Base-by-base conservation (phyloP, 2,797 vertebrate genomes). In the Parambassis ranga region DNA sequence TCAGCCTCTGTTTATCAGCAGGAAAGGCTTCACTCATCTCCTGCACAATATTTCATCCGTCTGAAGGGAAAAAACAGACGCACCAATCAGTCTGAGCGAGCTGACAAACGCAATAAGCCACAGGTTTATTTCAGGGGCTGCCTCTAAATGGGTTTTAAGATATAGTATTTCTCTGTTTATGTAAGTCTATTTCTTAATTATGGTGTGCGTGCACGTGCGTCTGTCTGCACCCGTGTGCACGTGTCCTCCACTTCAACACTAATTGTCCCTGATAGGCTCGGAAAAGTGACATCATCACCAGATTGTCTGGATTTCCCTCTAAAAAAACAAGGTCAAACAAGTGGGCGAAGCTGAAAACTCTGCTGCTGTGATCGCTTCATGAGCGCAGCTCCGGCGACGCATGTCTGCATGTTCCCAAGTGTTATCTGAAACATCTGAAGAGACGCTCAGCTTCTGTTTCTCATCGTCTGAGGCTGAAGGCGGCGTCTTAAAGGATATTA, bases 111-210 rank as follows among this genome's bases (percentile, higher is more conserved):
- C 69, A 91, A 89, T 88, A 83, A 89, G 75, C 36, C 52, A 44
- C 64, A 75, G 53, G 75, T 88, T 87, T 84, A 81, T 83, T 85
- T 86, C 79, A 85, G 36, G 36, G 5, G 57, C 84, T 67, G 44
- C 78, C 58, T 66, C 85, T 20, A 83, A 90, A 89, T 77, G 87
- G 82, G 79, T 87, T 89, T 84, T 82, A 86, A 85, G 85, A 79
- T 90, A 90, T 90, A 81, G 59, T 77, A 80, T 91, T 90, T 78
- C 90, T 84, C 56, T 87, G 88, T 91, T 89, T 91, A 89, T 82
- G 51, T 71, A 85, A 80, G 87, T 65, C 73, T 83, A 75, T 84
- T 84, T 89, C 87, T 88, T 88, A 86, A 90, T 90, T 84, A 85
- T 57, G 37, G 64, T 9, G 22, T 61, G 65, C 72, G 63, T 32